Evolutionary conservation across 1,140 invertebrate species (phyloP), one percentile per base, ranked within the genome.

Genomic region (Colletes gigas): DNA sequence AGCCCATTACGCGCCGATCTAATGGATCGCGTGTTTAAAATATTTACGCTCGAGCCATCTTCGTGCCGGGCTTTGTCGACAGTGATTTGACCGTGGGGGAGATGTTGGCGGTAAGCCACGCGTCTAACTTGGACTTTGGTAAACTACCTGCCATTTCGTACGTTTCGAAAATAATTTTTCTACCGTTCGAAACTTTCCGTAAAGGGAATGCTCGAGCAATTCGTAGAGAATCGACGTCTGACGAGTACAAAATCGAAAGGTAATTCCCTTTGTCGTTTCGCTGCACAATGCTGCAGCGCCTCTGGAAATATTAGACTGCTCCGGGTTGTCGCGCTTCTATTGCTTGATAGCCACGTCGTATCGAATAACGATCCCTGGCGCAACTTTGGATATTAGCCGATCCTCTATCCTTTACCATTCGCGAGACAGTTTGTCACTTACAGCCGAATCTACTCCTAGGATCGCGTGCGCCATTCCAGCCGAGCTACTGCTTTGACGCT

Each of bases 351-450:
- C 65, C 65, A 12, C 39, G 50, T 55, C 73, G 47, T 75, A 59
- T 55, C 50, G 57, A 44, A 30, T 63, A 55, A 65, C 76, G 44
- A 71, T 70, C 67, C 67, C n/a, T 19, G 7, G 10, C 30, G 6
- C 50, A 77, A 77, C 74, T 77, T 77, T 77, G 65, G 19, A 68
- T 68, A 68, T 77, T 77, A 77, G 63, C 65, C 54, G 66, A 77
- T 77, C 74, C 65, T 10, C 65, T 55, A 47, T 73, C 57, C 75
- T 54, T 72, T 79, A 83, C 79, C 78, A 60, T 59, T 73, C 75
- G 44, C 7, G 67, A 68, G 68, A 68, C 70, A 70, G 75, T 84
- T 83, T 83, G 70, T 84, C 66, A 83, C 75, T 79, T 83, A 79
- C 71, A 84, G 63, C 52, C 59, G 66, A 65, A 57, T 72, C 65